Evolutionary conservation across 2,797 vertebrate species (phyloP).

Genomic region (Pitangus sulphuratus): DNA sequence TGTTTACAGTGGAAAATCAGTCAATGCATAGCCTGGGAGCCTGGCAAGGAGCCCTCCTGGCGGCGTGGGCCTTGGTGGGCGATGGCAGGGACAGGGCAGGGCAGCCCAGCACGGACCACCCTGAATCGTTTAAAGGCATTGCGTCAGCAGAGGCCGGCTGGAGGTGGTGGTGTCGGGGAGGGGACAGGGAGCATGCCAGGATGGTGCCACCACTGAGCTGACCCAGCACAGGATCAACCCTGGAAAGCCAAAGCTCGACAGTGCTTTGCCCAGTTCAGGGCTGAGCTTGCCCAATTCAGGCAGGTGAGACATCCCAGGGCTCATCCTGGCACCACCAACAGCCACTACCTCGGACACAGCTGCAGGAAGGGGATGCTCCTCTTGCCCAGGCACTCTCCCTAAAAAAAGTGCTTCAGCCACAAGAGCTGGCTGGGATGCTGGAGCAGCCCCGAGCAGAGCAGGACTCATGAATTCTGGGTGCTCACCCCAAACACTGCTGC

Average conservation of each 20-base stretch:
- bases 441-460: neutral
- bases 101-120: neutral
- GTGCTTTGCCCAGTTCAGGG: neutral
- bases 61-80: neutral
- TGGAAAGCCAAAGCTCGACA: neutral
- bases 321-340: neutral
- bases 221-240: neutral
- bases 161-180: neutral
- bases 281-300: neutral
- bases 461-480: neutral
- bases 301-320: neutral
- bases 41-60: neutral
- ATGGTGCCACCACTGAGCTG: neutral
- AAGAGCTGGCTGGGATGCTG: neutral
- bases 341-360: fast-evolving
- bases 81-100: neutral
- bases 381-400: fast-evolving
- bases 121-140: neutral
- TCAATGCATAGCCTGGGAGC: conserved; percentile 48
- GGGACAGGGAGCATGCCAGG: fast-evolving
- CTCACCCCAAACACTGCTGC: neutral
- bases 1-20: conserved; percentile 61
- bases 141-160: fast-evolving
- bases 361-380: fast-evolving
- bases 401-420: conserved; percentile 9